Base-by-base conservation (phyloP, 1,140 invertebrate species). In the Euwallacea similis region DNA sequence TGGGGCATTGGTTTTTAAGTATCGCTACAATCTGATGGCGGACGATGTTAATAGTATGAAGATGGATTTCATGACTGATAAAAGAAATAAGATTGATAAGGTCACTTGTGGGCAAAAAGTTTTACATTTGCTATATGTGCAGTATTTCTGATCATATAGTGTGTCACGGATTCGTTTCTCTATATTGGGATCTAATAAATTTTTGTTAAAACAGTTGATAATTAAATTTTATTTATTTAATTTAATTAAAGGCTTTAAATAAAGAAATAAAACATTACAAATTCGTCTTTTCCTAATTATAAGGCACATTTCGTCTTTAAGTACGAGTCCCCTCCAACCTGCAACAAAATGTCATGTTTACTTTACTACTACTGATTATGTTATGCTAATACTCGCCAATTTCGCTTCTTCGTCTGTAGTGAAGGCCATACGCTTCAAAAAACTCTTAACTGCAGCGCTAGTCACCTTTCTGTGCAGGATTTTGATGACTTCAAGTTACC, bases 1-100 rank as follows among this genome's bases (percentile, higher is more conserved):
- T 66, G 13, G 81, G 76, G 4, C 79, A 81, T 71, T 83, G 81
- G 80, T 70, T 83, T 79, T 81, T 56, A 82, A 81, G 69, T 83
- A 80, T 68, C 73, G 80, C 11, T 82, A 80, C 58, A 82, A 82
- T 72, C 77, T 82, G 64, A 80, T 81, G 71, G 61, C 77, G 7
- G 76, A 78, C 41, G 69, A 76, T 33, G 42, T 76, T 11, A 74
- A 78, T 43, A 77, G 75, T 54, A 54, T 79, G 42, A 64, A 13
- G 61, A 78, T 42, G 76, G 46, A 7, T 50, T 50, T 74, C 44
- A 59, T 82, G 3, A 75, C 73, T 6, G 63, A 74, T 8, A 77
- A 78, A 69, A 73, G 80, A 56, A 73, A 75, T 2, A 65, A 75
- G 55, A 16, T 81, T 77, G 77, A 78, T 80, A 75, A 8, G 43